Base-by-base conservation (phyloP, 2,113 vertebrate genomes). In the Phrynosoma platyrhinos region DNA sequence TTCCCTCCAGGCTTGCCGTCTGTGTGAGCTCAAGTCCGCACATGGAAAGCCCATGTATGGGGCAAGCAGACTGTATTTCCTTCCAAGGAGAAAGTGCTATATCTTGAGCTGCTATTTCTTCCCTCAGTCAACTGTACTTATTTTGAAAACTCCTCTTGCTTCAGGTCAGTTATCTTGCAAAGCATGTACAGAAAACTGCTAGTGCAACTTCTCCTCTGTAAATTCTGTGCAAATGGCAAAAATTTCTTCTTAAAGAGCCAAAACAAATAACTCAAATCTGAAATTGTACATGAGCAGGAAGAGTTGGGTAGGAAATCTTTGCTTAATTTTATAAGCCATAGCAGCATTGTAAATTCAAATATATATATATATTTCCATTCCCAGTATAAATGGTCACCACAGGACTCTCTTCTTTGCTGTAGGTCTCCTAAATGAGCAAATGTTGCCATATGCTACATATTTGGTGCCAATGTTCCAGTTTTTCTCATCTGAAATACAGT, bases 281-380 rank as follows among this genome's bases (percentile, higher is more conserved):
- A 84, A 81, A 86, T 76, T 68, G 79, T 18, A 74, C 6, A 76
- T 32, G 32, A 91, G 66, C 82, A 92, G 88, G 53, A 92, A 93
- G 90, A 76, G 21, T 90, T 92, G 85, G 80, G 84, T 36, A 87
- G 91, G 91, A 94, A 95, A 94, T 89, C 91, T 92, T 92, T 94
- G 62, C 90, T 95, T 96, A 95, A 94, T 94, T 95, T 95, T 92
- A 93, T 91, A 83, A 92, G 87, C 85, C 94, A 88, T 84, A 92
- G 85, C 91, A 92, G 86, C 85, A 93, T 84, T 92, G 88, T 94
- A 93, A 94, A 95, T 94, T 95, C 88, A 93, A 90, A 90, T 78
- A 89, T 92, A 75, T 92, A 36, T 36, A n/a, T n/a, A n/a, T 90
- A 91, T 89, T 85, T 94, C 88, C 90, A 58, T 92, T 94, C 94